These are phyloP conservation scores for Acleris cristana DNA, from an alignment of 2,888 invertebrate genomes.

Conservation along the genomic window DNA sequence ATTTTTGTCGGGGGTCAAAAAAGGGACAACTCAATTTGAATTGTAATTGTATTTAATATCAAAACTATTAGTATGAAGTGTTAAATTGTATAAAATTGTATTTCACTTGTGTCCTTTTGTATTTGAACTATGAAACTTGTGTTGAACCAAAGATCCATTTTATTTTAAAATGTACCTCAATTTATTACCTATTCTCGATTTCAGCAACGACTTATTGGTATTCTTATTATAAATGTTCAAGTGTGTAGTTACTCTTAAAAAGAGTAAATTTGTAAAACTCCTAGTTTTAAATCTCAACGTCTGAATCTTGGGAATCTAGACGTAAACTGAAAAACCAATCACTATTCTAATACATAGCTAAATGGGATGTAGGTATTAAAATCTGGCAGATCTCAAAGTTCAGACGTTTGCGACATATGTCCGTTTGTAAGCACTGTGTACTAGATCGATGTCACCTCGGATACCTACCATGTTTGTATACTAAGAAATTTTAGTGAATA, in stretches of 20 bases:
- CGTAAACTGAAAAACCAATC: not conserved
- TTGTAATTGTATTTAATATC: no score
- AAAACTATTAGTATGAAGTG: no score
- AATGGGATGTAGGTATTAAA: not conserved
- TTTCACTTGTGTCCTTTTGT: no score
- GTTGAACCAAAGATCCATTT: no score
- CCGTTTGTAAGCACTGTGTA: slow-evolving; percentile 31
- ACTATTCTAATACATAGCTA: not conserved
- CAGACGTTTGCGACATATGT: slow-evolving; percentile 18
- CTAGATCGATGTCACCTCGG: slow-evolving; percentile 36
- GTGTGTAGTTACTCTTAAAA: slow-evolving; percentile 34
- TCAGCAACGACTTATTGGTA: slow-evolving; percentile 28
- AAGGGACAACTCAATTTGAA: no score
- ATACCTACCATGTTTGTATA: slow-evolving; percentile 69
- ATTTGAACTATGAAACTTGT: no score
- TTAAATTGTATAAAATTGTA: no score
- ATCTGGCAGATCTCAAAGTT: not conserved
- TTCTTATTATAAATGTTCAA: slow-evolving; percentile 29
- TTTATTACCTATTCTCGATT: not conserved
- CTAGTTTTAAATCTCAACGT: slow-evolving; percentile 14
- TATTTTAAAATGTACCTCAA: no score
- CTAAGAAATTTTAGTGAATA: slow-evolving; percentile 80
- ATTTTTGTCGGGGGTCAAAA: no score
- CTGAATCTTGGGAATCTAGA: slow-evolving; percentile 5
- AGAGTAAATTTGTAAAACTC: slow-evolving; percentile 31